Percentiles rank a stretch among this genome's conserved stretches.
phyloP scores from a whole-genome alignment of 2,888 invertebrate species.

The Melangyna quadrimaculata region DNA sequence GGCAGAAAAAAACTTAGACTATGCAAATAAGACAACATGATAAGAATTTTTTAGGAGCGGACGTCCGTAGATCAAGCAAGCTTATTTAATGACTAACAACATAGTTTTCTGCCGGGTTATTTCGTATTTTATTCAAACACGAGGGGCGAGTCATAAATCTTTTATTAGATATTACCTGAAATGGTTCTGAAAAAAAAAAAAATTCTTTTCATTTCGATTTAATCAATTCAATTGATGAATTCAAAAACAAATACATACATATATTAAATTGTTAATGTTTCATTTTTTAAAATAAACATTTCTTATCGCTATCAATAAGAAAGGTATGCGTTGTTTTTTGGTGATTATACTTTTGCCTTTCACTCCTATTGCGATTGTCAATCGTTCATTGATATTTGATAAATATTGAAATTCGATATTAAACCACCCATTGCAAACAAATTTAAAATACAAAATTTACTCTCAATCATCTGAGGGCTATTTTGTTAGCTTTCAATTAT shows the following conservation, averaged over 20 bases:
- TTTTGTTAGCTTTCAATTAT: too few relatives aligned
- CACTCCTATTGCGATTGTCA: too few relatives aligned
- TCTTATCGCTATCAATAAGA: neutral
- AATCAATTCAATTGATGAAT: neutral
- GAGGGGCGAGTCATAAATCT: neutral
- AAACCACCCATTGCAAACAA: too few relatives aligned
- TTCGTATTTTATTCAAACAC: neutral
- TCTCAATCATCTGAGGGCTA: too few relatives aligned
- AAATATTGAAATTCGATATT: too few relatives aligned
- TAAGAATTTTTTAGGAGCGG: constrained; percentile 36
- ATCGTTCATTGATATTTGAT: too few relatives aligned
- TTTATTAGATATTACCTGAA: neutral
- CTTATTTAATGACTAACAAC: constrained; percentile 19
- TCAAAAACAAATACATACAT: neutral
- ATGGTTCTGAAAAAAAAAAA: constrained; percentile 1
- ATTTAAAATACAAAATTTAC: too few relatives aligned
- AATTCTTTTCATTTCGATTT: neutral
- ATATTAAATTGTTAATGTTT: neutral
- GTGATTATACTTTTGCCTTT: neutral
- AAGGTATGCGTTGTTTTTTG: neutral
- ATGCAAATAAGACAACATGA: constrained; percentile 13
- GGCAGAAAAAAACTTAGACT: neutral
- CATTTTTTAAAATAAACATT: neutral
- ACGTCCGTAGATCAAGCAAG: constrained; percentile 5
- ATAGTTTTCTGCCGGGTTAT: neutral